Evolutionary conservation across 2,888 invertebrate genomes (phyloP), one percentile per base, ranked within the genome.

Genomic region (Oligia fasciuncula): DNA sequence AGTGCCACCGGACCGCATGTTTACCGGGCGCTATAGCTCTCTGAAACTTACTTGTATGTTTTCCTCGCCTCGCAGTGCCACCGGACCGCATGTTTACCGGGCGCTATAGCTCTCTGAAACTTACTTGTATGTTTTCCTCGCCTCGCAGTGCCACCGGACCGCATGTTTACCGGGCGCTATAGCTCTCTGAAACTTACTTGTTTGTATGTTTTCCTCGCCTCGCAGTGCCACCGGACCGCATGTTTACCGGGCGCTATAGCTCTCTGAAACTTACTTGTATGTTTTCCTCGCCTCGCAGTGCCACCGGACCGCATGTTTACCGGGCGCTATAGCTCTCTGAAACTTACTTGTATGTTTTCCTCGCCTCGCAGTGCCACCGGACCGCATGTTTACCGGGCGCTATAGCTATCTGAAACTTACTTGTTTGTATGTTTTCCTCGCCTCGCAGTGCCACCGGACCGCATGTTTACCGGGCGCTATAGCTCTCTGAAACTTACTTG

Each of bases 201-300:
- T n/a, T 82, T 86, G 76, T 90, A 86, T 9, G 85, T 88, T 40
- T 89, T 87, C 6, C 67, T 87, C 5, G 79, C 73, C 5, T 73
- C 72, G 66, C 86, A 85, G 60, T 79, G 83, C 63, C 77, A 51
- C 57, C 91, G 84, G 40, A 84, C 79, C 29, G 74, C 70, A 65
- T 77, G 62, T 73, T 67, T 83, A 9, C n/a, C n/a, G n/a, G n/a
- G n/a, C n/a, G n/a, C n/a, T n/a, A n/a, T n/a, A n/a, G n/a, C n/a
- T n/a, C n/a, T n/a, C n/a, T n/a, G n/a, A n/a, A n/a, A 81, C 84
- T 83, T 54, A 93, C 93, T 82, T 86, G 76, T 90, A 86, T 9
- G 85, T 88, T 40, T 89, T 87, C 6, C 67, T 87, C 5, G 79
- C 73, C 5, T 73, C 72, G 66, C 86, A 85, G 60, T 79, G 83